A percentile compares a stretch with the other conserved stretches of the same genome.
Conservation (phyloP, 1,140 invertebrate genomes). For the Himalopsyche phryganea region DNA sequence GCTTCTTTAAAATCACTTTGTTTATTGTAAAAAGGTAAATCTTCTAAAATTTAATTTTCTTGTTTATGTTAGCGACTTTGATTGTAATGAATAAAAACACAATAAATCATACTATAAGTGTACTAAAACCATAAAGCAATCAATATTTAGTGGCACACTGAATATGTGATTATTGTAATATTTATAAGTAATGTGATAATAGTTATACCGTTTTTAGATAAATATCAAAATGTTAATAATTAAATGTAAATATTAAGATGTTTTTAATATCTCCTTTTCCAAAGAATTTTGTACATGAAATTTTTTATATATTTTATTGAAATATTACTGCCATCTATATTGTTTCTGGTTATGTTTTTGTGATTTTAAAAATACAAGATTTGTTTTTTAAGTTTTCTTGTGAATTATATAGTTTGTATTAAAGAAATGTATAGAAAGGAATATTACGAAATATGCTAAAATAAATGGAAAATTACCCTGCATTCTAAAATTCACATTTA, state of each 20-base stretch:
- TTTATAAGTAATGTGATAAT: constrained; percentile 9
- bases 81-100: neutral
- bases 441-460: neutral
- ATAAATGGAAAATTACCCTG: neutral
- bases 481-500: no score
- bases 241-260: neutral
- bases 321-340: neutral
- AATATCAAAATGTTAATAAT: neutral
- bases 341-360: neutral
- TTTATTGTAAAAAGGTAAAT: no score
- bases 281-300: neutral
- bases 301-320: neutral
- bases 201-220: constrained; percentile 1
- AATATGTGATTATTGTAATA: neutral
- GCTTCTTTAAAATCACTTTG: no score
- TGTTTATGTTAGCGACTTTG: no score
- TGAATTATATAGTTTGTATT: neutral
- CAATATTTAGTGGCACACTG: neutral
- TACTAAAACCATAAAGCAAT: constrained; percentile 1
- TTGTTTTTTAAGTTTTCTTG: no score
- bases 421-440: neutral
- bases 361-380: no score
- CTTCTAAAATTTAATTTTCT: no score
- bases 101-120: neutral
- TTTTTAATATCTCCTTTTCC: neutral